Conservation (phyloP, 2,113 vertebrate genomes). For the Phalacrocorax brasilianus region DNA sequence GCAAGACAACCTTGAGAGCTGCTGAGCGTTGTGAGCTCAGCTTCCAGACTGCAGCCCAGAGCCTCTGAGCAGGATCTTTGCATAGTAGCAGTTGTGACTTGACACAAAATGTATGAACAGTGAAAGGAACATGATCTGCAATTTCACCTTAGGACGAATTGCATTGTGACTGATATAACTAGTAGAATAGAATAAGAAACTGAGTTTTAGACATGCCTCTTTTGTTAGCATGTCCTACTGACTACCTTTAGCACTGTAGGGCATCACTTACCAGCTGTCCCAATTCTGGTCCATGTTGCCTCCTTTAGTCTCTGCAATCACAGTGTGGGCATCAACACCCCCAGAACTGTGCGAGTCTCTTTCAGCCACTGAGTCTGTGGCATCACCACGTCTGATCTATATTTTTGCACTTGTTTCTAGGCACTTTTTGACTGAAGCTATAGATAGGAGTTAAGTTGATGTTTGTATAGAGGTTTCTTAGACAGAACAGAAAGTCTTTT, state of each 20-base stretch:
- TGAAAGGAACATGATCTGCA: background rate
- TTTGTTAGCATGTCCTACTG: background rate
- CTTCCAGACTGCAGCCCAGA: background rate
- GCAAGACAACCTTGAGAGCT: background rate
- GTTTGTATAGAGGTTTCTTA: background rate
- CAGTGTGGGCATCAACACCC: background rate
- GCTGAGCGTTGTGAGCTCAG: background rate
- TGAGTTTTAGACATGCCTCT: background rate
- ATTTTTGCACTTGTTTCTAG: background rate
- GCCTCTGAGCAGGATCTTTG: background rate
- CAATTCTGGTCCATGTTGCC: fast-evolving
- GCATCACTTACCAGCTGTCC: background rate
- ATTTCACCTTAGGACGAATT: background rate
- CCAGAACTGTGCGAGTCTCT: background rate
- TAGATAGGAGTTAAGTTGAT: background rate
- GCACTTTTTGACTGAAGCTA: background rate
- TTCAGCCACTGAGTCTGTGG: background rate
- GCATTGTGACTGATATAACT: background rate
- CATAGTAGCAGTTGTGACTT: background rate
- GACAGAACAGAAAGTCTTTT: background rate
- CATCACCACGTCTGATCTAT: background rate
- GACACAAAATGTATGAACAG: background rate
- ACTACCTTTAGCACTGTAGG: background rate
- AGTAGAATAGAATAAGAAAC: background rate
- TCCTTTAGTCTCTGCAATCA: background rate